A percentile compares a stretch with the other conserved stretches of the same genome.
Evolutionary conservation across 2,888 invertebrate genomes (phyloP).

Genomic region (Lithophane ornitopus): DNA sequence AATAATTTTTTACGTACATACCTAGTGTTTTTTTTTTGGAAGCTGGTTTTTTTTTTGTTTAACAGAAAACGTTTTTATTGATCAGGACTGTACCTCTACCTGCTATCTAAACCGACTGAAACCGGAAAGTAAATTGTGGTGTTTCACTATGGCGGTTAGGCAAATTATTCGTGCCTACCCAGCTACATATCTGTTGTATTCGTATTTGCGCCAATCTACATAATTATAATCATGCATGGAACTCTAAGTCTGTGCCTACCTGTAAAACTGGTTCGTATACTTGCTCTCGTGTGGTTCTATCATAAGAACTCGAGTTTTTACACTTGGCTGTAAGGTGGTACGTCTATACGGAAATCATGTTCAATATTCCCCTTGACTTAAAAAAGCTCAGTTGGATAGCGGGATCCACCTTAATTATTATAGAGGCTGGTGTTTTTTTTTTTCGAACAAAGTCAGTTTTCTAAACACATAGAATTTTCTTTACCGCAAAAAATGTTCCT

Average conservation of each 20-base stretch:
- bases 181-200: neutral
- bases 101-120: neutral
- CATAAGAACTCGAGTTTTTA: conserved; percentile 15
- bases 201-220: conserved; percentile 7
- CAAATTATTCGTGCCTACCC: no score
- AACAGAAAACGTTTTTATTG: no score
- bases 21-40: no score
- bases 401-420: neutral
- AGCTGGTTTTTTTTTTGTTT: no score
- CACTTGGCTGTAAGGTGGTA: neutral
- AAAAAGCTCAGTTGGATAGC: neutral
- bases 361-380: neutral
- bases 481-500: neutral
- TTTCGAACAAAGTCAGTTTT: neutral
- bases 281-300: conserved; percentile 7
- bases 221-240: neutral
- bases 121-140: neutral
- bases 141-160: neutral
- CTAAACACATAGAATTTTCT: neutral
- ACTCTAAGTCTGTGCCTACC: conserved; percentile 15
- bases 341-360: conserved; percentile 6
- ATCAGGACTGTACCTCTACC: no score
- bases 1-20: no score
- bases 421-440: neutral
- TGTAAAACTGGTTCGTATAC: conserved; percentile 30